A percentile compares a stretch with the other conserved stretches of the same genome.
Conservation (phyloP, 2,797 vertebrate species). For the Arnoldichthys spilopterus region DNA sequence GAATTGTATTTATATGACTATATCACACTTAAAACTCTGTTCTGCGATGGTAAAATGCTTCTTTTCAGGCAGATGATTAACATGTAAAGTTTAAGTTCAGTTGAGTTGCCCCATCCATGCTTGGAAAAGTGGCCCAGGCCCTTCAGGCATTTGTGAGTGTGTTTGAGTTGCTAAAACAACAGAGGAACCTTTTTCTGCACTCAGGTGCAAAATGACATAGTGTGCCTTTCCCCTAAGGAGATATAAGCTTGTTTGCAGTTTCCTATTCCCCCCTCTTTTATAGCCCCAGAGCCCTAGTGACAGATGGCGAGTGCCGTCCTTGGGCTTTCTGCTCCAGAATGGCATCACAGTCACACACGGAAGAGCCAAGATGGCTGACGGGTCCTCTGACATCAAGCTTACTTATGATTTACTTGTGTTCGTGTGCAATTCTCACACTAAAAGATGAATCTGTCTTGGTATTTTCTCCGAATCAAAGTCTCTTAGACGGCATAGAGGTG, state of each 20-base stretch:
- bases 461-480: neutral
- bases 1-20: neutral
- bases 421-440: neutral
- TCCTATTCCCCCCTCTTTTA: constrained; percentile 26
- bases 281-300: constrained; percentile 42
- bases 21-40: neutral
- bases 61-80: neutral
- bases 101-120: neutral
- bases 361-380: constrained; percentile 43
- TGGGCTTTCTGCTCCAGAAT: constrained; percentile 44
- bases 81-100: neutral
- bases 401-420: constrained; percentile 17
- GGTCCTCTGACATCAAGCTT: constrained; percentile 25
- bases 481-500: neutral
- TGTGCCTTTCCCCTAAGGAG: constrained; percentile 4
- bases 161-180: neutral
- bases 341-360: constrained; percentile 32
- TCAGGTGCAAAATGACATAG: constrained; percentile 9
- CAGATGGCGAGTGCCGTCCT: constrained; percentile 54
- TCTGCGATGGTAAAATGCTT: neutral
- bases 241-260: constrained; percentile 25
- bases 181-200: neutral
- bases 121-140: neutral
- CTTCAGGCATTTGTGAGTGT: neutral
- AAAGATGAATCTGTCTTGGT: too few relatives aligned